These are phyloP conservation scores for Paramisgurnus dabryanus DNA, from an alignment of 2,113 vertebrate genomes.

Conservation along the genomic window DNA sequence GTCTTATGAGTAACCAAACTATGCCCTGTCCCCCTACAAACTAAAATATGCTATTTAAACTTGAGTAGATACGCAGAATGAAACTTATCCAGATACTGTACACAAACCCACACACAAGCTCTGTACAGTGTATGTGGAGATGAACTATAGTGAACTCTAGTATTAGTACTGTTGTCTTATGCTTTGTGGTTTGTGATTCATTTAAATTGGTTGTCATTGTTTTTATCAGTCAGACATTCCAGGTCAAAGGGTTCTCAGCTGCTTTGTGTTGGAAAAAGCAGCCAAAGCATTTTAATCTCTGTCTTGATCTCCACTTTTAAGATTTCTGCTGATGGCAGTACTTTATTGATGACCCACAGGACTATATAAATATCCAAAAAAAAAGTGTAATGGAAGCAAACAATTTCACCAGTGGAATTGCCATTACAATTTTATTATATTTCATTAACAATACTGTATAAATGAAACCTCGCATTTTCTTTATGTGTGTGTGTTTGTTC, in stretches of 20 bases:
- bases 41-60: not conserved
- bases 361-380: not conserved
- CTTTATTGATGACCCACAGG: not conserved
- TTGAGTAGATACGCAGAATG: not conserved
- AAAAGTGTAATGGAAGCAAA: not conserved
- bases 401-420: not conserved
- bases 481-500: not conserved
- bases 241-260: constrained; percentile 51
- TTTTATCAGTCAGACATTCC: constrained; percentile 38
- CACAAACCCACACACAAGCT: not conserved
- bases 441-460: too few relatives aligned
- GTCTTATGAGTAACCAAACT: constrained; percentile 1
- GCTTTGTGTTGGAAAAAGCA: constrained; percentile 37
- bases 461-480: too few relatives aligned
- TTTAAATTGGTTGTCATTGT: constrained; percentile 40
- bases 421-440: not conserved
- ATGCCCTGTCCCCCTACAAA: not conserved
- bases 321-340: not conserved
- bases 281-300: constrained; percentile 32
- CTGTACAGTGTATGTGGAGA: not conserved
- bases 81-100: not conserved
- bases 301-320: not conserved
- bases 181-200: constrained; percentile 42
- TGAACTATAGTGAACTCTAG: constrained; percentile 46
- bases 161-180: constrained; percentile 14